phyloP scores from a whole-genome alignment of 2,797 vertebrate genomes.

The Sebastes cheni region DNA sequence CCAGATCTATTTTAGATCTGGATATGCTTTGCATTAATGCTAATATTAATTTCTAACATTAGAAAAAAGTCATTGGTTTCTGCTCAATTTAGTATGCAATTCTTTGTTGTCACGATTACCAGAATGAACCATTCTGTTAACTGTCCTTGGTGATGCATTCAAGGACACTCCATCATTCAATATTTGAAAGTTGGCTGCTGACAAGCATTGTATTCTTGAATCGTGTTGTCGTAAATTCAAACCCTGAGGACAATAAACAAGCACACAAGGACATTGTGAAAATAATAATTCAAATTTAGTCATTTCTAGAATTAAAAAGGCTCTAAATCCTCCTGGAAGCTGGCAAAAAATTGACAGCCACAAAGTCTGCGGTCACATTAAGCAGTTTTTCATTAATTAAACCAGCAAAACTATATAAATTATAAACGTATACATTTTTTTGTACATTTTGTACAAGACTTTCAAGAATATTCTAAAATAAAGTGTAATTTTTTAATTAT shows the following conservation, averaged over 20 bases:
- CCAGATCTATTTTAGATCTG: not conserved
- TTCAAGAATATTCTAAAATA: accelerated
- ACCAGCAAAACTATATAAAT: too few species aligned
- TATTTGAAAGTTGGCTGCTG: not conserved
- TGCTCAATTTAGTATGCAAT: not conserved
- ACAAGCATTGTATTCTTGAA: not conserved
- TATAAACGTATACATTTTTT: too few species aligned
- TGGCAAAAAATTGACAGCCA: too few species aligned
- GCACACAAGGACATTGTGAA: not conserved
- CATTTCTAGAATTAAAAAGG: not conserved
- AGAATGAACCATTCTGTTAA: not conserved
- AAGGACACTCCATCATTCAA: constrained; percentile 7
- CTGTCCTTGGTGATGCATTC: constrained; percentile 26
- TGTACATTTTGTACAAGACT: too few species aligned
- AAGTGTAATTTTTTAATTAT: not conserved
- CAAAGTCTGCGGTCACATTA: too few species aligned
- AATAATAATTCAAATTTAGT: not conserved
- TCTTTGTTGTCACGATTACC: not conserved
- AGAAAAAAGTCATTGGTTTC: not conserved
- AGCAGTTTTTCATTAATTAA: too few species aligned
- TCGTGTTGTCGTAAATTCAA: not conserved
- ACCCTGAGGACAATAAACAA: not conserved
- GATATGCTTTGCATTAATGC: constrained; percentile 5
- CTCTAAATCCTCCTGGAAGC: not conserved
- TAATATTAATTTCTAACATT: not conserved